phyloP scores from a whole-genome alignment of 2,113 vertebrate species.

The Mobula birostris region DNA sequence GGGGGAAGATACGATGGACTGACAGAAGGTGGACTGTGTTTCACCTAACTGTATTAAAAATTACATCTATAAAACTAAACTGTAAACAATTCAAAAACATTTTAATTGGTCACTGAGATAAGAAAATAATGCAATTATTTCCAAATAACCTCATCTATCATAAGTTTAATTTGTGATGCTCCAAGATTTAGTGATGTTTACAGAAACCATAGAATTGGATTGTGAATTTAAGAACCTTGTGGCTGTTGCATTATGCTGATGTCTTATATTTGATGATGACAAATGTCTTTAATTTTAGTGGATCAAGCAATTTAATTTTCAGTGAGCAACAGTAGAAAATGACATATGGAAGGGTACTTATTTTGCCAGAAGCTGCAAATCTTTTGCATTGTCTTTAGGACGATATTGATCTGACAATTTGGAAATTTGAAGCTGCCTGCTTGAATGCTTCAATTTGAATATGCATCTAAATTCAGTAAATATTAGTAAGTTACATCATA shows the following conservation, averaged over 20 bases:
- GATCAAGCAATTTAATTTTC: constrained; percentile 15
- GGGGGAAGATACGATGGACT: too few relatives aligned
- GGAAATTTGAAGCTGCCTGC: background rate
- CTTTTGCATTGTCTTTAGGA: background rate
- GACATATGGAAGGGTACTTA: background rate
- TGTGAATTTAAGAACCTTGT: background rate
- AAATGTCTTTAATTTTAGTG: background rate
- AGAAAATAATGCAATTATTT: background rate
- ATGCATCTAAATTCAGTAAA: background rate
- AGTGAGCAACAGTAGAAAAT: background rate
- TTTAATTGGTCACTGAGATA: background rate
- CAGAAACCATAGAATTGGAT: constrained; percentile 3
- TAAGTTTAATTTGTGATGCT: background rate
- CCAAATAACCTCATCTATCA: background rate
- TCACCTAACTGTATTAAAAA: background rate
- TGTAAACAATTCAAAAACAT: constrained; percentile 9
- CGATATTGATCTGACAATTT: background rate
- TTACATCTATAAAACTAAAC: background rate
- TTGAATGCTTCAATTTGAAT: background rate
- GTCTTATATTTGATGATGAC: background rate
- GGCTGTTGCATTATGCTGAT: background rate
- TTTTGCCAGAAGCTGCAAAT: background rate
- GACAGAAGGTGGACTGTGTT: background rate
- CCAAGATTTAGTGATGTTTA: background rate
- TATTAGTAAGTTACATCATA: background rate